phyloP scores from a whole-genome alignment of 2,113 vertebrate species.

The Picathartes gymnocephalus region DNA sequence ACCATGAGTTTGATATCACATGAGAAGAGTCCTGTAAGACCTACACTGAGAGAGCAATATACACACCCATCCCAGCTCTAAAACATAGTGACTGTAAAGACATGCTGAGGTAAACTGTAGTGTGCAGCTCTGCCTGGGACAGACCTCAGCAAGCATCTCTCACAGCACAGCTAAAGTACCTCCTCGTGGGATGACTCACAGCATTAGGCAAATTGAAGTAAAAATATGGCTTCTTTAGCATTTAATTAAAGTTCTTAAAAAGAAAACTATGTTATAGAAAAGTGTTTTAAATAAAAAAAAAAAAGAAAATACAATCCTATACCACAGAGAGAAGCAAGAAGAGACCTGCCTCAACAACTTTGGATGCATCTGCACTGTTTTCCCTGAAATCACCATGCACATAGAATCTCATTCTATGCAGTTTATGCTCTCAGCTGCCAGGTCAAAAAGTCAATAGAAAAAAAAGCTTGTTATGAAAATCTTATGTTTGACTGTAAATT shows the following conservation, averaged over 20 bases:
- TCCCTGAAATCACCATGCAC: background rate
- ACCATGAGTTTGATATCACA: background rate
- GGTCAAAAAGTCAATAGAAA: background rate
- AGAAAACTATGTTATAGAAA: background rate
- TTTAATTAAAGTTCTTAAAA: background rate
- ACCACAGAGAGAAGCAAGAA: background rate
- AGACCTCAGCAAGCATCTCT: background rate
- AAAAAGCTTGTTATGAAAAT: background rate
- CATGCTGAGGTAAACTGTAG: background rate
- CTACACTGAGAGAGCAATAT: accelerated
- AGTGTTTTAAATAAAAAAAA: background rate
- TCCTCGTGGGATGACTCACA: background rate
- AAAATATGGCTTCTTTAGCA: background rate
- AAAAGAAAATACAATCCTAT: background rate
- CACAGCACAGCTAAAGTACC: background rate
- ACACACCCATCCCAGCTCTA: background rate
- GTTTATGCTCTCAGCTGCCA: background rate
- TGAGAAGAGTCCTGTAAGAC: background rate
- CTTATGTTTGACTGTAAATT: background rate
- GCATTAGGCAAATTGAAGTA: background rate
- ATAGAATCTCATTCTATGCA: background rate
- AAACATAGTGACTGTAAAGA: background rate
- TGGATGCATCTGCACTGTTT: background rate
- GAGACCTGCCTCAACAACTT: background rate
- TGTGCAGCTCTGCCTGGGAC: background rate